Evolutionary conservation across 2,113 vertebrate genomes (phyloP).

Genomic region (Apeltes quadracus): DNA sequence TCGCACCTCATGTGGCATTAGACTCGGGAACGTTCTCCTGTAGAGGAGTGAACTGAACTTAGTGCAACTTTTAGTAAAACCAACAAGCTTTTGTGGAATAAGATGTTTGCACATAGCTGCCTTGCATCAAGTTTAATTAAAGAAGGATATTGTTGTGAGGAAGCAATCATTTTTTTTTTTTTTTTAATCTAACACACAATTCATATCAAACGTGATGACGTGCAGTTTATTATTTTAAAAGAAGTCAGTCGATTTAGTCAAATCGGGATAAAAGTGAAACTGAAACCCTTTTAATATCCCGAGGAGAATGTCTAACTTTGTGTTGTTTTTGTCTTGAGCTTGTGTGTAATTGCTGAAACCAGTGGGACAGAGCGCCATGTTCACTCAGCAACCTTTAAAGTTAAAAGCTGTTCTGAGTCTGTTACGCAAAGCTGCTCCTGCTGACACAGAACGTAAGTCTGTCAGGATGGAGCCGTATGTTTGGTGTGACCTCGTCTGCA

Average conservation of each 20-base stretch:
- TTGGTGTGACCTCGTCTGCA: not conserved
- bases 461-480: not conserved
- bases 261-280: not conserved
- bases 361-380: not conserved
- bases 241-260: not conserved
- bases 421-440: not conserved
- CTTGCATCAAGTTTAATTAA: not conserved
- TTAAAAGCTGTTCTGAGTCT: not conserved
- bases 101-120: not conserved
- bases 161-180: not conserved
- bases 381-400: not conserved
- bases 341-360: slow-evolving; percentile 3
- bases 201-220: not conserved
- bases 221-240: not conserved
- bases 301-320: too few species aligned
- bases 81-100: too few species aligned
- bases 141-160: not conserved
- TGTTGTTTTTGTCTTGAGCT: not conserved
- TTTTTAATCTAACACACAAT: not conserved
- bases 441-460: not conserved
- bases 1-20: slow-evolving; percentile 3
- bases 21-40: not conserved
- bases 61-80: not conserved
- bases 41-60: not conserved
- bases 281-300: too few species aligned